Percentiles rank a stretch among this genome's conserved stretches.
These are phyloP conservation scores for Chromoteleia sp. DNA, from an alignment of 2,888 invertebrate species.

Conservation along the genomic window DNA sequence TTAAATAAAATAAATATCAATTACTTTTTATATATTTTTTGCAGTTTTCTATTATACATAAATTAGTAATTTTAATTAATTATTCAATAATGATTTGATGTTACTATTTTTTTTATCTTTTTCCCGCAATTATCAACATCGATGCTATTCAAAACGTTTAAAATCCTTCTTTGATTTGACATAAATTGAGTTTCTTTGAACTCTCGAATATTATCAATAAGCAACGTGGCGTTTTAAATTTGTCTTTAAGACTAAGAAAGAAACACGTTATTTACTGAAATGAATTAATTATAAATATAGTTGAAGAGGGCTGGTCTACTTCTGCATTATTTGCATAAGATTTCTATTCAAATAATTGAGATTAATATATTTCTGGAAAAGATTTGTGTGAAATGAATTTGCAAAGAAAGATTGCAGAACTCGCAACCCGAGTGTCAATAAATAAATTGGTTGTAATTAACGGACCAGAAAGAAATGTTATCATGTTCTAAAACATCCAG, in stretches of 20 bases:
- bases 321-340: slow-evolving; percentile 12
- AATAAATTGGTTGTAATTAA: slow-evolving; percentile 57
- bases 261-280: slow-evolving; percentile 22
- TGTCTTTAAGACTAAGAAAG: background rate
- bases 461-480: slow-evolving; percentile 43
- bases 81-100: too few relatives aligned
- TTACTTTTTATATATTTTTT: too few relatives aligned
- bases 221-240: background rate
- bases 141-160: background rate
- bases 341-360: slow-evolving; percentile 35
- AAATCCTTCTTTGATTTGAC: slow-evolving; percentile 3
- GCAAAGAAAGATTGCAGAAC: slow-evolving; percentile 32
- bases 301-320: slow-evolving; percentile 17
- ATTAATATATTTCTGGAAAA: slow-evolving; percentile 18
- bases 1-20: too few relatives aligned
- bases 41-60: too few relatives aligned
- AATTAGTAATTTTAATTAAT: too few relatives aligned
- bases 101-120: too few relatives aligned
- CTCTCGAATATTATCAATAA: background rate
- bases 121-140: too few relatives aligned
- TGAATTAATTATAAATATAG: slow-evolving; percentile 21
- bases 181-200: background rate
- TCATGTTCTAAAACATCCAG: slow-evolving; percentile 31
- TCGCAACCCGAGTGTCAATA: slow-evolving; percentile 45
- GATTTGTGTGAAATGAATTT: slow-evolving; percentile 36